Evolutionary conservation across 35 echinoderm and acorn worm genomes (phyloP), one percentile per base, ranked within the genome.

Genomic region (Patiria miniata): DNA sequence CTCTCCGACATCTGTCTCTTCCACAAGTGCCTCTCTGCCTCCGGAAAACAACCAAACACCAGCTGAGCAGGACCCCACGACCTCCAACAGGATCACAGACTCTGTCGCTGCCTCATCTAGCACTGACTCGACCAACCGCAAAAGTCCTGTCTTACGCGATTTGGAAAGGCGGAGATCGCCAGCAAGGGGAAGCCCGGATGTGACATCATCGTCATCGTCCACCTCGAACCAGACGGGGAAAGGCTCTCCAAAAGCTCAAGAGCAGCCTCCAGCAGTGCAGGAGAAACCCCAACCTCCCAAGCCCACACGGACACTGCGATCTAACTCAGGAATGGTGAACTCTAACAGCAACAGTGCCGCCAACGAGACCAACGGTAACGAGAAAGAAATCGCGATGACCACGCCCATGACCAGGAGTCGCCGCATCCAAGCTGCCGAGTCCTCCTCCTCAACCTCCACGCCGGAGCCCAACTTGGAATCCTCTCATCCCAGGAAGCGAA

Each of bases 371-470:
- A 89, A 90, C 39, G 77, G 68, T 34, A 85, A 92, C 14, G 82
- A 89, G 17, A 87, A 97, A 39, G 89, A 90, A 39, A 92, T 90
- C 36, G 82, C 30, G 19, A 37, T 28, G 1, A 87, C 73, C 12
- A 83, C 85, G 17, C 93, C 93, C 8, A 92, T 99, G 89, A 99
- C 96, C 50, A 83, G 96, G 50, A 99, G 96, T 81, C 89, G 96
- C 17, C 86, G 93, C 54, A 93, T 86, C 47, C 81, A 97, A 57
- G 92, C 89, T 21, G 88, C 83, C 0, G 59, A 39, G 77, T 79
- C 23, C 30, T 65, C 78, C 76, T 79, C 86, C n/a, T 69, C 81
- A 8, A n/a, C 81, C 36, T 30, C 59, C 37, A 21, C 58, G 40
- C 55, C 80, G 38, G 89, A 95, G 33, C 68, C 86, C 56, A 87